phyloP scores from a whole-genome alignment of 2,888 invertebrate species.

The Cosmopolites sordidus region DNA sequence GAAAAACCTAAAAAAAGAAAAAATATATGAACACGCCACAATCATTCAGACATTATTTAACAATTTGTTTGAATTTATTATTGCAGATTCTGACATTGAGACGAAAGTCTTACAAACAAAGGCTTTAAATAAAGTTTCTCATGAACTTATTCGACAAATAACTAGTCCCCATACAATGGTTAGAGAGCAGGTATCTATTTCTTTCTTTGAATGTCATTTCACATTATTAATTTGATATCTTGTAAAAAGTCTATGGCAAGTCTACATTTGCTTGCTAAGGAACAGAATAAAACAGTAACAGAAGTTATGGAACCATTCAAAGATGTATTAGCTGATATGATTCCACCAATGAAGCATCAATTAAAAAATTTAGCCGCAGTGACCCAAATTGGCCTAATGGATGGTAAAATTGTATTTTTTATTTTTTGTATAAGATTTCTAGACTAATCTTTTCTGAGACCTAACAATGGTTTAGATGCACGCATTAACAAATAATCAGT shows the following conservation, averaged over 20 bases:
- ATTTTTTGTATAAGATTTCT: no score
- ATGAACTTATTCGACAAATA: constrained; percentile 88
- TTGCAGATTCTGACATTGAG: constrained; percentile 45
- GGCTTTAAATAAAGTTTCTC: constrained; percentile 82
- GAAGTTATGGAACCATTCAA: constrained; percentile 93
- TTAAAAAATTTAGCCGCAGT: constrained; percentile 91
- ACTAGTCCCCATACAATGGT: constrained; percentile 91
- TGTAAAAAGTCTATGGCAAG: constrained; percentile 39
- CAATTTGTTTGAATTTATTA: neutral
- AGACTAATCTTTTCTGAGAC: no score
- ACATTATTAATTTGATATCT: no score
- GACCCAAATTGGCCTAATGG: constrained; percentile 95
- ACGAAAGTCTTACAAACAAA: constrained; percentile 66
- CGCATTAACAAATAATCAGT: no score
- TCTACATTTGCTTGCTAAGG: constrained; percentile 67
- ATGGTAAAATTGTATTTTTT: constrained; percentile 61
- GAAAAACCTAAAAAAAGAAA: no score
- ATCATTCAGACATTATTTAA: neutral
- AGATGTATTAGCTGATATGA: constrained; percentile 86
- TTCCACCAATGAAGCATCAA: constrained; percentile 91
- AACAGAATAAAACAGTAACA: constrained; percentile 80
- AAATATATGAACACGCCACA: no score
- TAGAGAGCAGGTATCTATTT: constrained; percentile 67
- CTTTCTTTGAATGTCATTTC: constrained; percentile 6
- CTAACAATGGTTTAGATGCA: no score